These are phyloP conservation scores for Acrobeloides nanus DNA, from an alignment of 2,888 invertebrate species.

Conservation along the genomic window DNA sequence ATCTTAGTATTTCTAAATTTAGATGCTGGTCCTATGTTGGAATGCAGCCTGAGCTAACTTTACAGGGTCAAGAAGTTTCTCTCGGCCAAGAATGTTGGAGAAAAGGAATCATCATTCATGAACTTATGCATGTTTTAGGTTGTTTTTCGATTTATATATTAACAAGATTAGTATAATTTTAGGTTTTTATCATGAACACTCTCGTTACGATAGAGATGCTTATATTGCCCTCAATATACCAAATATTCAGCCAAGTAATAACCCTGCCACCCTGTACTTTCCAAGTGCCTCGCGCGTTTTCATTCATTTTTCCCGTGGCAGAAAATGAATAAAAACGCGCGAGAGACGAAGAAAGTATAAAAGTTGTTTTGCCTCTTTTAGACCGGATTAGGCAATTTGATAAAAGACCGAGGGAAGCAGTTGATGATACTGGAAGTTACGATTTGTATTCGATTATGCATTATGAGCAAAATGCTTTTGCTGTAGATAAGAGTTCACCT, in stretches of 20 bases:
- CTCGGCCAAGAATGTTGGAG: conserved; percentile 19
- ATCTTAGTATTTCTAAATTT: conserved; percentile 3
- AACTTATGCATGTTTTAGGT: no score
- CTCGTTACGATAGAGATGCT: conserved; percentile 28
- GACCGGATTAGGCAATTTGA: conserved; percentile 22
- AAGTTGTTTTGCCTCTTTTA: conserved; percentile 4
- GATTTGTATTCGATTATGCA: conserved; percentile 24
- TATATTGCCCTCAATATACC: conserved; percentile 20
- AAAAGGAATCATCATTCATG: conserved; percentile 27
- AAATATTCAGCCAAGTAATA: conserved; percentile 27
- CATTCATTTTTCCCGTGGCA: background rate
- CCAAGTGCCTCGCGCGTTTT: background rate
- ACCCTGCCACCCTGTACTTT: no score
- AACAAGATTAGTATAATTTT: conserved; percentile 20
- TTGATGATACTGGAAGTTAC: conserved; percentile 18
- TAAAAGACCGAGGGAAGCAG: conserved; percentile 16
- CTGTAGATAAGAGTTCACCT: conserved; percentile 17
- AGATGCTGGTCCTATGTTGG: conserved; percentile 32
- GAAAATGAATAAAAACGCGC: conserved; percentile 1
- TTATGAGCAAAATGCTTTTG: conserved; percentile 24
- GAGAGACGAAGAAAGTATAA: background rate
- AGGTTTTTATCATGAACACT: conserved; percentile 32
- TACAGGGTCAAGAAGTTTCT: conserved; percentile 22
- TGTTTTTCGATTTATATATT: no score
- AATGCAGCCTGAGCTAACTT: conserved; percentile 14